These are phyloP conservation scores for Polydrusus pterygomalis DNA, from an alignment of 2,888 invertebrate species.

Conservation along the genomic window DNA sequence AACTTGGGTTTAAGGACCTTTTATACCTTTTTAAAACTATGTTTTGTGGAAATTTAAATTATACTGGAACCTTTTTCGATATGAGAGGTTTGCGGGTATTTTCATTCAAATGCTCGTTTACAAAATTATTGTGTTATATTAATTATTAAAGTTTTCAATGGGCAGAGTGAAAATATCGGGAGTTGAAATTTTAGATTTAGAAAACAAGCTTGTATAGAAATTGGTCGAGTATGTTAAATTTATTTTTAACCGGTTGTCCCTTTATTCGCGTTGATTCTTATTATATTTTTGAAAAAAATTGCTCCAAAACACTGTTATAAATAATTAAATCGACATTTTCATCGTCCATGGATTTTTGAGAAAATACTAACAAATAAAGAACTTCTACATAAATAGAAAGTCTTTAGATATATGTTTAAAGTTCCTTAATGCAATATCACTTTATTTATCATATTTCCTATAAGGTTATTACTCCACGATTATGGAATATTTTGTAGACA, in stretches of 20 bases:
- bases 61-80: not conserved
- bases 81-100: not conserved
- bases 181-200: not conserved
- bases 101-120: not conserved
- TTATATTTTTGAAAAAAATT: no score
- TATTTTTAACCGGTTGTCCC: no score
- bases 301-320: no score
- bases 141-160: conserved; percentile 2
- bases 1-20: conserved; percentile 16
- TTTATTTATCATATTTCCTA: not conserved
- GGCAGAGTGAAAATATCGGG: not conserved
- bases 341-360: no score
- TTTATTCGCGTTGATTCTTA: no score
- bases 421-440: not conserved
- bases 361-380: no score
- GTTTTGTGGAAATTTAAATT: conserved; percentile 11
- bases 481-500: not conserved
- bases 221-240: no score
- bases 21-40: conserved; percentile 21
- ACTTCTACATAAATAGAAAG: no score
- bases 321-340: no score
- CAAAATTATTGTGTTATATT: conserved; percentile 2
- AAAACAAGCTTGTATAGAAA: not conserved
- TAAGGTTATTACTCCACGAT: not conserved
- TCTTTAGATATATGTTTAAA: no score